Evolutionary conservation across 2,888 invertebrate genomes (phyloP), one percentile per base, ranked within the genome.

Genomic region (Prostheceraeus crozeri): DNA sequence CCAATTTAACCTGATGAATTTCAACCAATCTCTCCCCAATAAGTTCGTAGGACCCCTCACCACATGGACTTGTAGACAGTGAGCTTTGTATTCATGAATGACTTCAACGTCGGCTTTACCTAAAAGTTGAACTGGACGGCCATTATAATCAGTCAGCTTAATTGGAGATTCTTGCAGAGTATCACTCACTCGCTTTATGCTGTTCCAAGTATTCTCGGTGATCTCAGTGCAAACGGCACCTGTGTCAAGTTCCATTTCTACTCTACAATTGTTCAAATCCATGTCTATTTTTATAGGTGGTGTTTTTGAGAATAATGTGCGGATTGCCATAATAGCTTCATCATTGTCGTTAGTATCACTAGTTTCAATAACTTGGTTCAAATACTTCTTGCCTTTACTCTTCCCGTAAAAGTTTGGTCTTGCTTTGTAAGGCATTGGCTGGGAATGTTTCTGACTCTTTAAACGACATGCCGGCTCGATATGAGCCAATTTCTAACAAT

Each of bases 221-320:
- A 48, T 48, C 3, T 11, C 48, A 8, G 6, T 48, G 48, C 23
- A 11, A 6, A 30, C 23, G 23, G 48, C 48, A 23, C 48, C 48
- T 48, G 48, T 48, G 48, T 48, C 48, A 3, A 48, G 23, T 48
- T 48, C 48, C 48, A n/a, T 40, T 40, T 48, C 6, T 4, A 3
- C 28, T 19, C 4, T 19, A 21, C 28, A 25, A 16, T 40, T 14
- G 19, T 40, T 40, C 19, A 40, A 40, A n/a, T n/a, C n/a, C n/a
- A n/a, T n/a, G n/a, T n/a, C n/a, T n/a, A n/a, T n/a, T n/a, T n/a
- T n/a, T n/a, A n/a, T n/a, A n/a, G n/a, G n/a, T n/a, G n/a, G n/a
- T n/a, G n/a, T n/a, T n/a, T n/a, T n/a, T n/a, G n/a, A n/a, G n/a
- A n/a, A n/a, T n/a, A n/a, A n/a, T n/a, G n/a, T n/a, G n/a, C n/a